Evolutionary conservation across 2,113 vertebrate genomes (phyloP).

Genomic region (Apaloderma vittatum): DNA sequence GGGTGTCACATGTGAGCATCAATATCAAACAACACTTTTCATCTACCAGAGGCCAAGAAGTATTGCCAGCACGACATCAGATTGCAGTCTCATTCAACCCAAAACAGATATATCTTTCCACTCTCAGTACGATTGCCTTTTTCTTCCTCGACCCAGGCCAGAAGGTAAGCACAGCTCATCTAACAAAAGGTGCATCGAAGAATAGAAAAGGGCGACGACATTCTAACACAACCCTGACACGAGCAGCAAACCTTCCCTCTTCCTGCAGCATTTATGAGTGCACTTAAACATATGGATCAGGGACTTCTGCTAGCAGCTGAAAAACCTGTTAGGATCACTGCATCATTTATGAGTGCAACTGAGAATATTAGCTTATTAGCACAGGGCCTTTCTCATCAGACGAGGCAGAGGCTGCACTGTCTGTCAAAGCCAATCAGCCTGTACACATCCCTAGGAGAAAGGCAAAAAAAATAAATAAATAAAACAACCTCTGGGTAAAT

Average conservation of each 20-base stretch:
- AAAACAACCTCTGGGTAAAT: background rate
- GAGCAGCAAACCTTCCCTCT: background rate
- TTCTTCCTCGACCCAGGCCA: background rate
- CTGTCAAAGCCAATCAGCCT: constrained; percentile 33
- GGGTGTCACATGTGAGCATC: accelerated
- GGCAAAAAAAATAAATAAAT: background rate
- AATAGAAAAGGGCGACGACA: background rate
- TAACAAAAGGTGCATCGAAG: background rate
- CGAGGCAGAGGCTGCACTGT: background rate
- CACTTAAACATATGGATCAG: constrained; percentile 7
- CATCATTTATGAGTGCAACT: constrained; percentile 67
- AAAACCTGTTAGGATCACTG: constrained; percentile 19
- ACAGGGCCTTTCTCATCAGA: background rate
- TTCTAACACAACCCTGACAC: background rate
- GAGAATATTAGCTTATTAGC: constrained; percentile 68
- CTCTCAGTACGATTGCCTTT: background rate
- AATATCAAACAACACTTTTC: background rate
- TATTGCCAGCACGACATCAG: accelerated
- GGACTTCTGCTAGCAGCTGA: background rate
- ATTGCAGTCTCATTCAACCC: background rate
- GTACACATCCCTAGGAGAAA: background rate
- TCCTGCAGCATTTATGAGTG: constrained; percentile 15
- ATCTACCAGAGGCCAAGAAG: background rate
- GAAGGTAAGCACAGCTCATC: background rate
- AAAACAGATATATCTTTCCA: background rate